Percentiles rank a stretch among this genome's conserved stretches.
These are phyloP conservation scores for Subacronicta megacephala DNA, from an alignment of 2,888 invertebrate genomes.

Conservation along the genomic window DNA sequence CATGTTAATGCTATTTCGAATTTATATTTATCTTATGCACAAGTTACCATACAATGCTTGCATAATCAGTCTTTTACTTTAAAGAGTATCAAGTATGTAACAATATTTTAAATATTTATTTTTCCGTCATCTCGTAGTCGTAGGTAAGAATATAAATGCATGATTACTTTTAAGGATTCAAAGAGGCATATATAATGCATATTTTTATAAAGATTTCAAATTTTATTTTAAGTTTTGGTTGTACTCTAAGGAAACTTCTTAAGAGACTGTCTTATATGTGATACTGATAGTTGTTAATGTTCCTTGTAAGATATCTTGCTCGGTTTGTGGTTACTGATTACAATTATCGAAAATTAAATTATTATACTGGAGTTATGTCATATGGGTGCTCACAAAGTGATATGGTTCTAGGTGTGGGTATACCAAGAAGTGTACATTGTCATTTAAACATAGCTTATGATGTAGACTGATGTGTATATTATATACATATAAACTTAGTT, in stretches of 20 bases:
- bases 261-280: slow-evolving; percentile 80
- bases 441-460: slow-evolving; percentile 38
- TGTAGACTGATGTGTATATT: slow-evolving; percentile 55
- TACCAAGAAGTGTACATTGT: slow-evolving; percentile 39
- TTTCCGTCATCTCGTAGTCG: slow-evolving; percentile 44
- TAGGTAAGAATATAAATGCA: slow-evolving; percentile 55
- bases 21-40: slow-evolving; percentile 32
- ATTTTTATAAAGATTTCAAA: slow-evolving; percentile 66
- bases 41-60: slow-evolving; percentile 48
- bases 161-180: slow-evolving; percentile 58
- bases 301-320: slow-evolving; percentile 62
- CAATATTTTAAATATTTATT: slow-evolving; percentile 49
- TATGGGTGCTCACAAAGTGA: slow-evolving; percentile 55
- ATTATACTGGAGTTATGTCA: slow-evolving; percentile 47
- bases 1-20: slow-evolving; percentile 28
- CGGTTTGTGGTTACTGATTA: slow-evolving; percentile 47
- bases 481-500: slow-evolving; percentile 47
- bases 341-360: slow-evolving; percentile 49
- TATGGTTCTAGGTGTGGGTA: slow-evolving; percentile 44
- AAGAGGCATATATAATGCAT: slow-evolving; percentile 58
- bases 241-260: slow-evolving; percentile 73
- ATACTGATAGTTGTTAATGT: slow-evolving; percentile 75
- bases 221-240: slow-evolving; percentile 67
- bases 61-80: slow-evolving; percentile 40
- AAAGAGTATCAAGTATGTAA: slow-evolving; percentile 44